These are phyloP conservation scores for Dasypolia templi DNA, from an alignment of 2,888 invertebrate genomes.

Conservation along the genomic window DNA sequence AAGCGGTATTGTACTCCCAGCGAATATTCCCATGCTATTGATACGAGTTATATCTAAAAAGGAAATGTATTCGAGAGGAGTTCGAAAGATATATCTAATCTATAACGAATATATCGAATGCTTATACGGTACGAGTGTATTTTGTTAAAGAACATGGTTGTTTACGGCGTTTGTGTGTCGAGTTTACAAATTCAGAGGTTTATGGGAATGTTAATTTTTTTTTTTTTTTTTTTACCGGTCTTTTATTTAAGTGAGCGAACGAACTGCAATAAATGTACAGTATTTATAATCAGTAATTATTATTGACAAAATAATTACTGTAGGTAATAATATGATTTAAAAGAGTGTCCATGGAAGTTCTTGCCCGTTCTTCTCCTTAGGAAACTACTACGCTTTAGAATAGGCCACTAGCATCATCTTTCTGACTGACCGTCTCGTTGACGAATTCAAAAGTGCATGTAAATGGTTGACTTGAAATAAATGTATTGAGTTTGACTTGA, in stretches of 20 bases:
- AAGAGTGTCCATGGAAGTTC: background rate
- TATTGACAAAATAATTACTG: too few species aligned
- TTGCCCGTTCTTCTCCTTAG: background rate
- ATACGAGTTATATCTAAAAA: slow-evolving; percentile 65
- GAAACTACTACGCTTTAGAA: background rate
- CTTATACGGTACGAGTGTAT: slow-evolving; percentile 24
- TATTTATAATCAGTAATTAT: background rate
- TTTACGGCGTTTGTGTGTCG: background rate
- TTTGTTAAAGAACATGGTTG: slow-evolving; percentile 30
- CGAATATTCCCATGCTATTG: slow-evolving; percentile 70
- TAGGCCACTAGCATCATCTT: background rate
- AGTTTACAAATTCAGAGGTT: background rate
- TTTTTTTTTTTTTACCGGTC: too few species aligned
- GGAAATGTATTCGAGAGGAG: slow-evolving; percentile 55
- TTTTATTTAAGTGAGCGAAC: too few species aligned
- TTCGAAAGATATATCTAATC: slow-evolving; percentile 59
- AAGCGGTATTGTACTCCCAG: slow-evolving; percentile 74
- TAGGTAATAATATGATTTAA: background rate
- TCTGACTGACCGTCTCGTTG: too few species aligned
- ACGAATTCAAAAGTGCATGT: too few species aligned
- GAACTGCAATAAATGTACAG: too few species aligned
- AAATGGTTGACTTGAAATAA: background rate
- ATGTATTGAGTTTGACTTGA: background rate
- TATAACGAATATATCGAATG: slow-evolving; percentile 32
- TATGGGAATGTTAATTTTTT: background rate